A percentile compares a stretch with the other conserved stretches of the same genome.
Conservation (phyloP, 2,888 invertebrate genomes). For the Rhamphomyia laevipes region DNA sequence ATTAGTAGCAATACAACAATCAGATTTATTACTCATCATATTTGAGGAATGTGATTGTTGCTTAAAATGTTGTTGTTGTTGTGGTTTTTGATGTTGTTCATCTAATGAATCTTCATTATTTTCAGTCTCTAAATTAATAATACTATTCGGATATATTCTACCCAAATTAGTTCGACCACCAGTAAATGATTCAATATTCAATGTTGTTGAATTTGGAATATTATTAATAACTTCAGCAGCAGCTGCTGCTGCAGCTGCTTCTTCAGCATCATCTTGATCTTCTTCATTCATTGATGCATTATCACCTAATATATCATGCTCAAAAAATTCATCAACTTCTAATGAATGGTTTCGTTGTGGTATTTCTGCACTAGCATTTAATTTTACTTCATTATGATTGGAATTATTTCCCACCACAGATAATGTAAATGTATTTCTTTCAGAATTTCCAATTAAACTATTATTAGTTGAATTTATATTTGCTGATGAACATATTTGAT, state of each 20-base stretch:
- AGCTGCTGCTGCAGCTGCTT: neutral
- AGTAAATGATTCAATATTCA: too few relatives aligned
- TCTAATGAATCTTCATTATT: neutral
- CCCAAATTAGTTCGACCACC: neutral
- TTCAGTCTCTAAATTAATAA: neutral
- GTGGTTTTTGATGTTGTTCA: neutral
- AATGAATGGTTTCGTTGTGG: neutral
- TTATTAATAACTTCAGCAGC: neutral
- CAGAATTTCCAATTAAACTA: neutral
- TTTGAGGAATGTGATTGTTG: too few relatives aligned
- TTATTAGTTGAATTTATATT: neutral
- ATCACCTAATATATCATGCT: too few relatives aligned
- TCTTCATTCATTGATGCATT: too few relatives aligned
- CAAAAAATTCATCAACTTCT: neutral
- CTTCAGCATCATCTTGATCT: neutral
- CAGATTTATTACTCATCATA: too few relatives aligned
- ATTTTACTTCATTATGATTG: too few relatives aligned
- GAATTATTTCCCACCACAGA: too few relatives aligned
- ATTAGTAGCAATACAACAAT: neutral
- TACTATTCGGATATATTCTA: neutral
- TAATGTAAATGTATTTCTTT: too few relatives aligned
- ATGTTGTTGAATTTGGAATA: neutral
- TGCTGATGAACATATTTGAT: constrained; percentile 48
- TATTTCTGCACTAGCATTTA: too few relatives aligned
- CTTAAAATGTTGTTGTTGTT: neutral